Evolutionary conservation across 1,140 invertebrate genomes (phyloP).

Genomic region (Drosophila takahashii): DNA sequence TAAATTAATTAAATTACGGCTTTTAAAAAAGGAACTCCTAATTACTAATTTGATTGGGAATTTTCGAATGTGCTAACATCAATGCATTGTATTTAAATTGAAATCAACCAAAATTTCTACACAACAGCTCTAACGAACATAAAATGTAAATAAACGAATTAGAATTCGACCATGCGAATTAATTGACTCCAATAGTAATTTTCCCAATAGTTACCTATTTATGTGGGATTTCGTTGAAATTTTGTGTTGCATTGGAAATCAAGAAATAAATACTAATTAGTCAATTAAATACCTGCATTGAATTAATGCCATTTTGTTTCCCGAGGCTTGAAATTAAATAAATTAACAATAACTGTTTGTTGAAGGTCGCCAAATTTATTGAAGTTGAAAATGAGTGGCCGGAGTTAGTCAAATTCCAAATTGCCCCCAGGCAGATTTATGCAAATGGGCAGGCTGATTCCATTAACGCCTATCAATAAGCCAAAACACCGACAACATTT

Average conservation of each 20-base stretch:
- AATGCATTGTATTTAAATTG: neutral
- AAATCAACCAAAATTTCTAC: neutral
- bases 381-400: neutral
- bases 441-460: slow-evolving; percentile 45
- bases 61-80: neutral
- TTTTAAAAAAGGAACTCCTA: neutral
- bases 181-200: neutral
- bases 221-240: neutral
- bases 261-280: slow-evolving; percentile 21
- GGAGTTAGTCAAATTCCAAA: slow-evolving; percentile 1
- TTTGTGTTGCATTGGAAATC: neutral
- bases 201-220: neutral
- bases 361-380: neutral
- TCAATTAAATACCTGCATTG: neutral
- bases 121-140: slow-evolving; percentile 6
- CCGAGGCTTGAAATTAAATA: slow-evolving; percentile 11
- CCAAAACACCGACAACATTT: neutral
- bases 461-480: slow-evolving; percentile 60
- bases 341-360: slow-evolving; percentile 8
- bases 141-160: slow-evolving; percentile 10
- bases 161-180: neutral
- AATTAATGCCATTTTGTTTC: neutral
- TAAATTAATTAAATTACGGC: neutral
- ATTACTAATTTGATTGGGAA: neutral
- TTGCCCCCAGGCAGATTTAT: slow-evolving; percentile 5